These are phyloP conservation scores for Rattus norvegicus DNA, from an alignment of 2,113 vertebrate genomes.

Conservation along the genomic window DNA sequence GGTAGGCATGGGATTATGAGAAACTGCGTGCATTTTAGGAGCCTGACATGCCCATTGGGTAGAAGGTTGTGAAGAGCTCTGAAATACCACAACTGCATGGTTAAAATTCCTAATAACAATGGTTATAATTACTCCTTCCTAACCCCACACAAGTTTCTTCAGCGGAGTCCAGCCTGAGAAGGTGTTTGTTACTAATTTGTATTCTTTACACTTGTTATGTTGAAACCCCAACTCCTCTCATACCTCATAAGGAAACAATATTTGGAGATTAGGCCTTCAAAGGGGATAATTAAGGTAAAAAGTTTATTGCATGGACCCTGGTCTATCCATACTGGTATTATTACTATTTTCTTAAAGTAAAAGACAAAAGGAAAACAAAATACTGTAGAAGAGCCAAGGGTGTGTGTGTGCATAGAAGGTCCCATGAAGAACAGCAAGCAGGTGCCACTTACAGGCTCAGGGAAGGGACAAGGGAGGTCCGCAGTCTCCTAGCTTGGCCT, in stretches of 20 bases:
- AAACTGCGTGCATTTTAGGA: background rate
- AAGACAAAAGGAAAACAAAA: background rate
- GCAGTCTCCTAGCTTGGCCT: background rate
- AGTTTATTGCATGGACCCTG: background rate
- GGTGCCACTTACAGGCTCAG: background rate
- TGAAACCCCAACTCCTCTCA: background rate
- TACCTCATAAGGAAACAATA: background rate
- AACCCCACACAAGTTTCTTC: background rate
- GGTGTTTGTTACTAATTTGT: too few species aligned
- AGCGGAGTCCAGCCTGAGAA: background rate
- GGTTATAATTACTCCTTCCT: background rate
- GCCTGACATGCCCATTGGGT: background rate
- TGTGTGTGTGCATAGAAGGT: background rate
- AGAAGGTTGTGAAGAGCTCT: background rate
- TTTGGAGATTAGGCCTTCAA: background rate
- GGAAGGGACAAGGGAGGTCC: background rate
- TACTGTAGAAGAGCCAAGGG: background rate
- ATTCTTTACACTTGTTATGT: background rate
- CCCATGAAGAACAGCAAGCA: background rate
- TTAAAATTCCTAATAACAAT: background rate
- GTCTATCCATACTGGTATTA: background rate
- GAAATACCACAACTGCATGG: background rate
- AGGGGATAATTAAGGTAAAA: background rate
- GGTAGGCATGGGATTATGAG: background rate
- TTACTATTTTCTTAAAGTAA: background rate